These are phyloP conservation scores for Hippocampus comes DNA, from an alignment of 2,113 vertebrate species.

Conservation along the genomic window DNA sequence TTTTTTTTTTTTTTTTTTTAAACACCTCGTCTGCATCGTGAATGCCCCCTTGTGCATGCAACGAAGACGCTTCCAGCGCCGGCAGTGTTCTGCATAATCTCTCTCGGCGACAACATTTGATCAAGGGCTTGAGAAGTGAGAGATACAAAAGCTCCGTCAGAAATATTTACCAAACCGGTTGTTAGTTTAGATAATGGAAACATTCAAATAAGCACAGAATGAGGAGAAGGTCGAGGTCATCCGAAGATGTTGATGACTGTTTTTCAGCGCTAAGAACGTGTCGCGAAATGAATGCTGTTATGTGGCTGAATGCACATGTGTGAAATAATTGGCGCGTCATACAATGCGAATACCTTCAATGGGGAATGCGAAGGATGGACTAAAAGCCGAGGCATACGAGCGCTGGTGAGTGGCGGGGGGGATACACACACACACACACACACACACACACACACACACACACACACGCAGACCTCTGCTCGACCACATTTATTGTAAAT, in stretches of 20 bases:
- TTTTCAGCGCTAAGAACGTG: background rate
- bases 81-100: constrained; percentile 1
- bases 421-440: no score
- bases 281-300: background rate
- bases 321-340: background rate
- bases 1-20: constrained; percentile 22
- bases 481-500: no score
- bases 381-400: no score
- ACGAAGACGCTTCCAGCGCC: constrained; percentile 17
- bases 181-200: background rate
- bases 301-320: background rate
- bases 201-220: background rate
- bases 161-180: constrained; percentile 17
- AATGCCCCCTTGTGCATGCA: constrained; percentile 31
- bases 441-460: no score
- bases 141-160: background rate
- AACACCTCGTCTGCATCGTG: constrained; percentile 12
- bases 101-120: background rate
- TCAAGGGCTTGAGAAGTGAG: background rate
- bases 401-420: no score
- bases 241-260: background rate
- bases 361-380: no score
- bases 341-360: no score
- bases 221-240: background rate
- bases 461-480: no score